These are phyloP conservation scores for Ophioninae sp. DNA, from an alignment of 2,888 invertebrate genomes.

Conservation along the genomic window DNA sequence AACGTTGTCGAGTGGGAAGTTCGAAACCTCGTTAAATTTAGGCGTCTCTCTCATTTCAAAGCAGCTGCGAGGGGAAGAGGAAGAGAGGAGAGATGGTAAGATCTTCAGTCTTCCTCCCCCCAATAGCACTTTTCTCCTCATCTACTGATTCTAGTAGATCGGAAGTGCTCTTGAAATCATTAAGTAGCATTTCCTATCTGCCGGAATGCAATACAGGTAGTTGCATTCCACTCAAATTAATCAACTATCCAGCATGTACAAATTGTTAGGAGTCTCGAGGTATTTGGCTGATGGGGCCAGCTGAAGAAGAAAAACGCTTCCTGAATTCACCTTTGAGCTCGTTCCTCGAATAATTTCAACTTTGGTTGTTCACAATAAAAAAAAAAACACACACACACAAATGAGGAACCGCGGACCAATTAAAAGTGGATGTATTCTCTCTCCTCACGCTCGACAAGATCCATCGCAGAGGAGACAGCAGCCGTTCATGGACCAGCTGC, in stretches of 20 bases:
- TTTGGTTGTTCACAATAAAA: constrained; percentile 12
- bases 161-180: too few species aligned
- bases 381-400: not conserved
- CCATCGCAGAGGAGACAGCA: too few species aligned
- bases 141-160: too few species aligned
- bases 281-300: not conserved
- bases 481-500: too few species aligned
- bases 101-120: not conserved
- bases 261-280: constrained; percentile 35
- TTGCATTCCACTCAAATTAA: constrained; percentile 52
- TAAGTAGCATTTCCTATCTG: not conserved
- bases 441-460: too few species aligned
- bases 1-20: constrained; percentile 64
- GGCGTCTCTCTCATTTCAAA: constrained; percentile 13
- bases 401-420: not conserved
- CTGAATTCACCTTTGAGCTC: not conserved
- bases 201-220: constrained; percentile 18
- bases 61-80: constrained; percentile 9
- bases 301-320: constrained; percentile 3
- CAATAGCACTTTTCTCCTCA: too few species aligned
- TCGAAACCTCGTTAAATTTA: constrained; percentile 64
- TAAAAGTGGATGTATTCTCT: too few species aligned
- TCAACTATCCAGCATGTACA: constrained; percentile 47
- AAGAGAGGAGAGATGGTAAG: not conserved
- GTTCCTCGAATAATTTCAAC: constrained; percentile 14